Conservation (phyloP, 2,113 vertebrate genomes). For the Atrichornis clamosus region DNA sequence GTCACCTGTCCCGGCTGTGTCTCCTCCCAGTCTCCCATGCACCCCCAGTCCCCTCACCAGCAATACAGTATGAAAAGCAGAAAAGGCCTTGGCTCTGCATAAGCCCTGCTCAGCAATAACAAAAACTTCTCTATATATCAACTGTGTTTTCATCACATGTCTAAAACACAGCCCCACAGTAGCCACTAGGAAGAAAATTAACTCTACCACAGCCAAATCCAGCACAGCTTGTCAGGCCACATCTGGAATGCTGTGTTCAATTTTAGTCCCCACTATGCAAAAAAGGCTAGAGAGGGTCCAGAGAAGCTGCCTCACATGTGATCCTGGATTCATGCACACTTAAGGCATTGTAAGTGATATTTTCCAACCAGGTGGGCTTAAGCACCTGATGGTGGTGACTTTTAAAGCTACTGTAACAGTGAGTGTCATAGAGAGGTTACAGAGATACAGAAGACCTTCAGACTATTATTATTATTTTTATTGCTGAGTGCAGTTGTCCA, state of each 20-base stretch:
- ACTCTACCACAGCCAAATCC: background rate
- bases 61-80: fast-evolving
- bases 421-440: background rate
- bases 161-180: background rate
- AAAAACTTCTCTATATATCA: background rate
- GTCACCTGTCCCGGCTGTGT: background rate
- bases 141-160: background rate
- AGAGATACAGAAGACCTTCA: background rate
- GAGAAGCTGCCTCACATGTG: background rate
- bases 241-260: background rate
- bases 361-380: background rate
- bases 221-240: background rate
- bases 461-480: background rate
- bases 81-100: background rate
- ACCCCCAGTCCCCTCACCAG: background rate
- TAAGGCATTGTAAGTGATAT: background rate
- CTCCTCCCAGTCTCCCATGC: background rate
- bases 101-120: background rate
- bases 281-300: background rate
- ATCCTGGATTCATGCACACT: background rate
- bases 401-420: background rate
- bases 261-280: background rate
- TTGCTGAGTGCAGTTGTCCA: background rate
- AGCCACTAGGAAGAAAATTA: background rate
- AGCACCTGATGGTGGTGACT: no score